Evolutionary conservation across 2,888 invertebrate species (phyloP).

Genomic region (Ecliptopera silaceata): DNA sequence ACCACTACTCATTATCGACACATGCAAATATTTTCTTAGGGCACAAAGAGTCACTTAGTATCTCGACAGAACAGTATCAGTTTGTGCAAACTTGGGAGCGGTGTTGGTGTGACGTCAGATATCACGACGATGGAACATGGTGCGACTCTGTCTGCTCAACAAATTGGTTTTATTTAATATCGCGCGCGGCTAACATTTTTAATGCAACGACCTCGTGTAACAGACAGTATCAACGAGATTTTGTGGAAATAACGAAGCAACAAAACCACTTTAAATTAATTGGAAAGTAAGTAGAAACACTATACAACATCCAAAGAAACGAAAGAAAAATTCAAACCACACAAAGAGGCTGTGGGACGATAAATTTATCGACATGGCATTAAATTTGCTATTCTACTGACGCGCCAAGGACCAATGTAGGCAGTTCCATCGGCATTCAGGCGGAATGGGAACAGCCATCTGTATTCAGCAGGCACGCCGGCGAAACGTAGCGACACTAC

Average conservation of each 20-base stretch:
- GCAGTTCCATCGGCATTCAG: conserved; percentile 55
- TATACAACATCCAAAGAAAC: conserved; percentile 8
- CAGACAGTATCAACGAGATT: no score
- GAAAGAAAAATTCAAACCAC: conserved; percentile 35
- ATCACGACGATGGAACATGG: conserved; percentile 32
- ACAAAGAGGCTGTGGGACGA: conserved; percentile 47
- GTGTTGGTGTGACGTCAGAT: conserved; percentile 20
- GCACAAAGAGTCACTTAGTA: conserved; percentile 9
- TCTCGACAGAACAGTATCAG: conserved; percentile 19
- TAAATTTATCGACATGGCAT: conserved; percentile 54
- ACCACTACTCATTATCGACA: conserved; percentile 16
- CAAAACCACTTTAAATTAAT: no score
- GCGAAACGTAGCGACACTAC: conserved; percentile 70
- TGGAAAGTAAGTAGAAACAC: background rate
- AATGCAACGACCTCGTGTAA: background rate
- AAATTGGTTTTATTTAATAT: conserved; percentile 19
- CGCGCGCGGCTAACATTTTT: background rate
- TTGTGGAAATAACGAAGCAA: background rate
- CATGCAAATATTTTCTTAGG: conserved; percentile 19
- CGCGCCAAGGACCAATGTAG: conserved; percentile 52
- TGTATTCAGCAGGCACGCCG: conserved; percentile 60
- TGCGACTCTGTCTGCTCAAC: conserved; percentile 28
- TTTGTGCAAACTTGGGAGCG: conserved; percentile 20
- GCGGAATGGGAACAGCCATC: conserved; percentile 46
- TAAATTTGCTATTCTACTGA: conserved; percentile 32